Conservation (phyloP, 2,113 vertebrate species). For the Gopherus evgoodei region DNA sequence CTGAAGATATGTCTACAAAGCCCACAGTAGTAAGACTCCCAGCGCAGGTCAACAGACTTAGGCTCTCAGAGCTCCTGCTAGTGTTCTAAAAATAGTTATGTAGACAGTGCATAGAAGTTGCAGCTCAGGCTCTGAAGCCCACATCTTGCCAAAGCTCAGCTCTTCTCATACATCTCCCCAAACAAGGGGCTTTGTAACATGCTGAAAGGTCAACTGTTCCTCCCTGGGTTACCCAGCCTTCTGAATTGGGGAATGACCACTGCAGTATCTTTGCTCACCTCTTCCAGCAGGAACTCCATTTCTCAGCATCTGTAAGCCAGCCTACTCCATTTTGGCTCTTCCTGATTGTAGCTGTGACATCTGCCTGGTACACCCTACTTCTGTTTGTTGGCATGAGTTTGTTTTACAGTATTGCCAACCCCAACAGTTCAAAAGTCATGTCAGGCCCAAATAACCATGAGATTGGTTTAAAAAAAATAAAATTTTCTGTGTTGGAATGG, state of each 20-base stretch:
- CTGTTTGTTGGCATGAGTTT: not conserved
- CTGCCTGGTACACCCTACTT: not conserved
- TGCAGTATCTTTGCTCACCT: not conserved
- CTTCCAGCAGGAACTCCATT: not conserved
- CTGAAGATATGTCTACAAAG: not conserved
- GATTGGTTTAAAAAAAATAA: too few relatives aligned
- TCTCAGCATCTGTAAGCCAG: not conserved
- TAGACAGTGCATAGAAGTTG: not conserved
- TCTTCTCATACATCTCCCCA: not conserved
- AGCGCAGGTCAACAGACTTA: not conserved
- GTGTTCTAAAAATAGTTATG: not conserved
- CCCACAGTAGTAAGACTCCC: not conserved
- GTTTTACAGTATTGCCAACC: not conserved
- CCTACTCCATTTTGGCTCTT: rapidly evolving
- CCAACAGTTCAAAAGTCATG: not conserved
- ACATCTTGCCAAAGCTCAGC: not conserved
- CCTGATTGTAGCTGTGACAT: rapidly evolving
- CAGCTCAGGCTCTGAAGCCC: not conserved
- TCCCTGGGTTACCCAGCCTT: rapidly evolving
- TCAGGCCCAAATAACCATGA: not conserved
- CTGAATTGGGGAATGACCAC: not conserved
- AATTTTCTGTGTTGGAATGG: not conserved
- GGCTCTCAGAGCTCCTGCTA: not conserved
- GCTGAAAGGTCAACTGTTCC: not conserved
- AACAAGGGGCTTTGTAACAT: not conserved